phyloP scores from a whole-genome alignment of 1,140 invertebrate species.

The Lepidurus apus region DNA sequence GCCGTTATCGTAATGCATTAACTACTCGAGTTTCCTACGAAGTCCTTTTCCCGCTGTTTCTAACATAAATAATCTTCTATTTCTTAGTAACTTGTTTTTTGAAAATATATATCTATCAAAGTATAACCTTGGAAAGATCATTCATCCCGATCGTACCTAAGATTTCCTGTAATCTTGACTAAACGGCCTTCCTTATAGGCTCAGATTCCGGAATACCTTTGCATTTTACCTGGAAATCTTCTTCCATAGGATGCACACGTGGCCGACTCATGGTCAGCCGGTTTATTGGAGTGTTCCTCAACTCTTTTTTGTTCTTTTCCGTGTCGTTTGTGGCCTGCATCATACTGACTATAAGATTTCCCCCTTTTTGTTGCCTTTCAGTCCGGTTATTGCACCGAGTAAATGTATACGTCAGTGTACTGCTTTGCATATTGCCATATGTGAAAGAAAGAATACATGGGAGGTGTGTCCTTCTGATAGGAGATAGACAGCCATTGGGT shows the following conservation, averaged over 20 bases:
- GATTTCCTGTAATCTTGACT: too few species aligned
- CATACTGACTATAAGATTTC: neutral
- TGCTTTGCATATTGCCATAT: neutral
- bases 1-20: too few species aligned
- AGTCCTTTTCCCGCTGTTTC: too few species aligned
- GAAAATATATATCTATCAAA: too few species aligned
- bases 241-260: neutral
- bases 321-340: too few species aligned
- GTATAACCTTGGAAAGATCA: too few species aligned
- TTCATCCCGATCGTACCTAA: too few species aligned
- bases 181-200: too few species aligned
- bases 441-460: neutral
- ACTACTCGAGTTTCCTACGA: too few species aligned
- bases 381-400: conserved; percentile 7
- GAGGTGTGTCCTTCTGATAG: conserved; percentile 2
- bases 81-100: too few species aligned
- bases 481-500: conserved; percentile 3
- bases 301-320: neutral
- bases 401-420: neutral
- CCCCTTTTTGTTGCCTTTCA: neutral
- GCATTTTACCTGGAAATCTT: neutral
- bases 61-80: too few species aligned
- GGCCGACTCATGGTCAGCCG: neutral
- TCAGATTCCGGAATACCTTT: neutral
- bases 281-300: neutral